A percentile compares a stretch with the other conserved stretches of the same genome.
Evolutionary conservation across 2,113 vertebrate genomes (phyloP).

Genomic region (Coptodon rendalli): DNA sequence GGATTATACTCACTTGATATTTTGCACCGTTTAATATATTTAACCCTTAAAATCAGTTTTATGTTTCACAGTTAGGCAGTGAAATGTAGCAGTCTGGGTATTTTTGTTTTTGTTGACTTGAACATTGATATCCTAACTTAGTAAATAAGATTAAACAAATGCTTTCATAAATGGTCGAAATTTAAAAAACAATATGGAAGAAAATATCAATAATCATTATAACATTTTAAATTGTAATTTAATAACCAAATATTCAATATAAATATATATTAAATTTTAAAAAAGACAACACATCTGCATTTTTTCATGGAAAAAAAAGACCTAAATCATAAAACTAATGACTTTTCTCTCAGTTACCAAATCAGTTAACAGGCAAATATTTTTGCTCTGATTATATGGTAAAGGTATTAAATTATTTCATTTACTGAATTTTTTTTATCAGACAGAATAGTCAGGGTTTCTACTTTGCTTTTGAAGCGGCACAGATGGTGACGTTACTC

Average conservation of each 20-base stretch:
- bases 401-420: neutral
- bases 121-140: neutral
- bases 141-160: neutral
- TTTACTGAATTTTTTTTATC: neutral
- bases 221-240: neutral
- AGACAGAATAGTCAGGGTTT: neutral
- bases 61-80: neutral
- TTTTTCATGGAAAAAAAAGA: neutral
- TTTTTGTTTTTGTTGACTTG: neutral
- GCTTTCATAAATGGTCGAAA: neutral
- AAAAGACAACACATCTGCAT: neutral
- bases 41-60: neutral
- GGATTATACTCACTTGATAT: neutral
- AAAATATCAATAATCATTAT: neutral
- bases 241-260: neutral
- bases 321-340: neutral
- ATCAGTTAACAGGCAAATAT: neutral
- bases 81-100: neutral
- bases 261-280: neutral
- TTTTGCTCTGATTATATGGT: neutral
- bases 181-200: neutral
- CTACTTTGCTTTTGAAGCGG: neutral
- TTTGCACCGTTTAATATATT: neutral
- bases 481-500: neutral
- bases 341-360: neutral